Conservation (phyloP, 2,113 vertebrate genomes). For the Nyctereutes procyonoides region DNA sequence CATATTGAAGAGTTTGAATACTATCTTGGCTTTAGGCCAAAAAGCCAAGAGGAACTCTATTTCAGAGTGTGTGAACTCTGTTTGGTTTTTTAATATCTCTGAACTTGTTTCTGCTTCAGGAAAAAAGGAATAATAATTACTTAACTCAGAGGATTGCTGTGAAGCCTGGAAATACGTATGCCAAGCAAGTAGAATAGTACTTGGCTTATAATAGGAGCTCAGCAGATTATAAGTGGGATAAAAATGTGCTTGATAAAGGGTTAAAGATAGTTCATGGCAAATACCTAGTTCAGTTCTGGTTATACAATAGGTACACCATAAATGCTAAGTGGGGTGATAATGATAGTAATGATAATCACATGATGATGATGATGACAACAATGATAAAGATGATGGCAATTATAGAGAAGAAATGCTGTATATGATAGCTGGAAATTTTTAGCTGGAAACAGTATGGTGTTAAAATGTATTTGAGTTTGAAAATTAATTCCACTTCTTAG, state of each 20-base stretch:
- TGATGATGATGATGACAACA: background rate
- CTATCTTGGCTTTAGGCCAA: background rate
- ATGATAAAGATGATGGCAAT: background rate
- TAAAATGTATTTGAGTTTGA: background rate
- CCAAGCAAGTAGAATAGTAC: background rate
- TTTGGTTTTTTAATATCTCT: slow-evolving; percentile 18
- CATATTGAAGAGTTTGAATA: background rate
- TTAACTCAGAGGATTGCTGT: background rate
- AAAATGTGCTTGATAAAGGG: background rate
- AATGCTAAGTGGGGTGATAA: background rate
- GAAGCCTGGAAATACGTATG: background rate
- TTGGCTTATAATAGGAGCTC: background rate
- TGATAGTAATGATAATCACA: background rate
- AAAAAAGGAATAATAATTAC: background rate
- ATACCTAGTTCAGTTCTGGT: background rate
- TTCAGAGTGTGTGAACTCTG: background rate
- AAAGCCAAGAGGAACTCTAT: background rate
- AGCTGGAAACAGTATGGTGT: background rate
- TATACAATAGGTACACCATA: background rate
- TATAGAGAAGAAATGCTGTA: background rate
- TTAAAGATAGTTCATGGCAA: background rate
- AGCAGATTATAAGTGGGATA: background rate
- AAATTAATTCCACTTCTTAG: background rate
- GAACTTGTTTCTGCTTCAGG: background rate
- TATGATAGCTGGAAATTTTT: background rate